Evolutionary conservation across 92 coral and sea anemone species (phyloP), one percentile per base, ranked within the genome.

Genomic region (Siderastrea siderea): DNA sequence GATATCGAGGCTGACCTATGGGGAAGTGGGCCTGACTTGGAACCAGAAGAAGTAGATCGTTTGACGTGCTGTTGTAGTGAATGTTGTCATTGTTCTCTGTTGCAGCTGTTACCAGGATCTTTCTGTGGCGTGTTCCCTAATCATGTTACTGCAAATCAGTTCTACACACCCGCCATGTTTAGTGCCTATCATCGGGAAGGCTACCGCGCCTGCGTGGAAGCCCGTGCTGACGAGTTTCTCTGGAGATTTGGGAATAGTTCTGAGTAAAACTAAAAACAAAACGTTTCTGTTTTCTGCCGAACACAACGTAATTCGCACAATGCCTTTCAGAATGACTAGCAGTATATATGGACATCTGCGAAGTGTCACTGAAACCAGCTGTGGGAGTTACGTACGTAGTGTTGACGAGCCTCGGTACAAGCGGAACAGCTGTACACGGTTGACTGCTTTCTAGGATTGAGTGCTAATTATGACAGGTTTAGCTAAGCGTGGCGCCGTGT

Each of bases 131-230:
- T 70, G 57, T 93, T 93, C 59, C 96, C 96, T 17, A 66, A 88
- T 51, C 94, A 93, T 70, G 64, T 89, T 9, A 93, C 96, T 3
- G 87, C 69, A 10, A 90, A 90, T 78, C 96, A 93, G 94, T 87
- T 85, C 60, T 92, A 83, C 47, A 93, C 96, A 8, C 96, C 88
- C 43, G 55, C 89, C 89, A 83, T 90, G 92, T 93, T 93, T 7
- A 75, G 85, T 10, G 87, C 87, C 14, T 93, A 93, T 68, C 96
- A 93, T 52, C 76, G 96, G 48, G 96, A 93, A 82, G 96, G 96
- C 45, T 93, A 91, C 84, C 84, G 94, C 65, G 88, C 90, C 81
- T 87, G 92, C 79, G 79, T 80, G 89, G 96, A 93, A 47, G 94
- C 90, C 63, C 55, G 57, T 3, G 79, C 86, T 9, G 90, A 70